phyloP scores from a whole-genome alignment of 1,140 invertebrate genomes.

The Archegozetes longisetosus region DNA sequence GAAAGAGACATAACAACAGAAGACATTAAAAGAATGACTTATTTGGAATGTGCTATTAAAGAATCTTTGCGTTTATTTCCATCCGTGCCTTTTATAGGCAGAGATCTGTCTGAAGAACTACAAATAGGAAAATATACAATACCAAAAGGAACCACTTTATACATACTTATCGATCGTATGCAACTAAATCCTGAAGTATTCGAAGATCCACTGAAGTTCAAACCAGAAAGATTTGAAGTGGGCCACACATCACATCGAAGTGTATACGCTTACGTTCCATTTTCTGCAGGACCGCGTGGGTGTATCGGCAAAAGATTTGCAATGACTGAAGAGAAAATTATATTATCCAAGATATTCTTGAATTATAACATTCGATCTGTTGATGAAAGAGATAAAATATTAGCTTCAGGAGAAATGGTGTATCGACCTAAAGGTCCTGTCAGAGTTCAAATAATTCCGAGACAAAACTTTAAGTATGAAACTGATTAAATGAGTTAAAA shows the following conservation, averaged over 20 bases:
- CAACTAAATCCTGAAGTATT: constrained; percentile 28
- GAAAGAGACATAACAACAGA: constrained; percentile 33
- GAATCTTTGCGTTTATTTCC: constrained; percentile 39
- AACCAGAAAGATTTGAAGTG: constrained; percentile 35
- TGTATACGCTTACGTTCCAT: constrained; percentile 31
- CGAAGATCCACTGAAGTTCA: constrained; percentile 38
- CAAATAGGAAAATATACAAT: constrained; percentile 34
- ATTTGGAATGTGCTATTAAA: constrained; percentile 46
- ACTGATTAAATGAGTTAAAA: background rate
- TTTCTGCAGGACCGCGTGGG: constrained; percentile 29
- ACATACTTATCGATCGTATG: constrained; percentile 26
- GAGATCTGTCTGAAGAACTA: constrained; percentile 35
- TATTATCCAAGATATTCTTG: constrained; percentile 31
- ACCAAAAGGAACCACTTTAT: constrained; percentile 29
- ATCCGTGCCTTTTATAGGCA: constrained; percentile 33
- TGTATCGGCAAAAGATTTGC: constrained; percentile 28
- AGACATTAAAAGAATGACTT: constrained; percentile 47
- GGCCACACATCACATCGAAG: constrained; percentile 28
- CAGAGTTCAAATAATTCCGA: background rate
- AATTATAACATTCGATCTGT: background rate
- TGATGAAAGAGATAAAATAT: background rate
- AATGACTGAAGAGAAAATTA: constrained; percentile 37
- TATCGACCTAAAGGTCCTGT: background rate
- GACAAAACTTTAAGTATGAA: background rate
- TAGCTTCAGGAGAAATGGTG: background rate